Evolutionary conservation across 2,113 vertebrate species (phyloP).

Genomic region (Nycticebus coucang): DNA sequence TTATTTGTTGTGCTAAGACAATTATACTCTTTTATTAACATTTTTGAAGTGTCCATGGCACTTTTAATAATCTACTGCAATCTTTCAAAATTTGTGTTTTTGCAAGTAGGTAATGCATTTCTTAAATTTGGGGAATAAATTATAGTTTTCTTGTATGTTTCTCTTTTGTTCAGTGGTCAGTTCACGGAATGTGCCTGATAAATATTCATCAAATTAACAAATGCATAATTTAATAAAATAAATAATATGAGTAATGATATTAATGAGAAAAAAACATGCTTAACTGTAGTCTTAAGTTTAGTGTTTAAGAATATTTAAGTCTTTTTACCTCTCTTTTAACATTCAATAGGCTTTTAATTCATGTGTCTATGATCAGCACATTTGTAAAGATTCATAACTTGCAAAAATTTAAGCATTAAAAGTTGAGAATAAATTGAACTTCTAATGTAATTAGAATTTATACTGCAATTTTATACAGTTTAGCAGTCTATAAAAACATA

Average conservation of each 20-base stretch:
- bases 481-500: slow-evolving; percentile 82
- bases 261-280: not conserved
- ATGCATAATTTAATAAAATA: not conserved
- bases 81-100: not conserved
- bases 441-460: no score
- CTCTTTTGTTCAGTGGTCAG: not conserved
- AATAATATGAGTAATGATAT: not conserved
- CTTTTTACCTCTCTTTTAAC: slow-evolving; percentile 63
- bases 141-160: not conserved
- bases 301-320: slow-evolving; percentile 70
- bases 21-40: no score
- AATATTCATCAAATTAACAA: slow-evolving; percentile 27
- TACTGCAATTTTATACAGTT: slow-evolving; percentile 75
- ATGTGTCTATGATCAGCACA: slow-evolving; percentile 41
- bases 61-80: not conserved
- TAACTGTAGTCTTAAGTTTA: slow-evolving; percentile 34
- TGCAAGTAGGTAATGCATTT: not conserved
- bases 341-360: slow-evolving; percentile 61
- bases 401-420: slow-evolving; percentile 72
- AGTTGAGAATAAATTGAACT: slow-evolving; percentile 76
- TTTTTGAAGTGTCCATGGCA: no score
- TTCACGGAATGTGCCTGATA: not conserved
- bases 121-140: not conserved
- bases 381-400: slow-evolving; percentile 66
- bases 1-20: no score